Evolutionary conservation across 2,113 vertebrate genomes (phyloP).

Genomic region (Marmota flaviventris): DNA sequence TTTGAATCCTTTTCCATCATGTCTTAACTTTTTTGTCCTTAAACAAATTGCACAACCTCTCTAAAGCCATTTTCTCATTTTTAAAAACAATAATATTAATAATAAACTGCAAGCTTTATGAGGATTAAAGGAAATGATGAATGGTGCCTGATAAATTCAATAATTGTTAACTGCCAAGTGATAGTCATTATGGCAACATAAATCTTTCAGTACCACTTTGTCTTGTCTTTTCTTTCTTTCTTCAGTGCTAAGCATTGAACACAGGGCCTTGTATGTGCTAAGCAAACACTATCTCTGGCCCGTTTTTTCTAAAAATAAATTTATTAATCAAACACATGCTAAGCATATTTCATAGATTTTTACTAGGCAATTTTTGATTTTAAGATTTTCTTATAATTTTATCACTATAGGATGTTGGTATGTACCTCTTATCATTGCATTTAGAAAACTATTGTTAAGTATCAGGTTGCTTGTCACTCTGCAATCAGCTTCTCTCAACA

Average conservation of each 20-base stretch:
- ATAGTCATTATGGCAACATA: not conserved
- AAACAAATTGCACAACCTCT: not conserved
- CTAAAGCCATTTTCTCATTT: conserved; percentile 6
- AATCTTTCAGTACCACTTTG: not conserved
- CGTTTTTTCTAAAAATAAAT: conserved; percentile 20
- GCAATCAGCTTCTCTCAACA: not conserved
- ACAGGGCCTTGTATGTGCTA: not conserved
- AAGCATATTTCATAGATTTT: not conserved
- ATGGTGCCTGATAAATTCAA: not conserved
- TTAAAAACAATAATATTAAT: conserved; percentile 38
- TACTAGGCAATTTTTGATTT: not conserved
- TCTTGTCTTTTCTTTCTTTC: not conserved
- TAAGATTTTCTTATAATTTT: conserved; percentile 30
- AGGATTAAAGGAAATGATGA: conserved; percentile 56
- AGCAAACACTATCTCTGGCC: not conserved
- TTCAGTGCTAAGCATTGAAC: not conserved
- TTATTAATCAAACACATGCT: not conserved
- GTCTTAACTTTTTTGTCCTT: conserved; percentile 33
- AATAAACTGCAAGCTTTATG: conserved; percentile 23
- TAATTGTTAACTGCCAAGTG: not conserved
- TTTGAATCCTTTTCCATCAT: conserved; percentile 14
- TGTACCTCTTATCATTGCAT: not conserved
- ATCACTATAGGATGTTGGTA: not conserved
- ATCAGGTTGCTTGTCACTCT: not conserved
- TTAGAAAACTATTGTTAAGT: not conserved